Conservation (phyloP, 2,888 invertebrate species). For the Tenthredo distinguenda region DNA sequence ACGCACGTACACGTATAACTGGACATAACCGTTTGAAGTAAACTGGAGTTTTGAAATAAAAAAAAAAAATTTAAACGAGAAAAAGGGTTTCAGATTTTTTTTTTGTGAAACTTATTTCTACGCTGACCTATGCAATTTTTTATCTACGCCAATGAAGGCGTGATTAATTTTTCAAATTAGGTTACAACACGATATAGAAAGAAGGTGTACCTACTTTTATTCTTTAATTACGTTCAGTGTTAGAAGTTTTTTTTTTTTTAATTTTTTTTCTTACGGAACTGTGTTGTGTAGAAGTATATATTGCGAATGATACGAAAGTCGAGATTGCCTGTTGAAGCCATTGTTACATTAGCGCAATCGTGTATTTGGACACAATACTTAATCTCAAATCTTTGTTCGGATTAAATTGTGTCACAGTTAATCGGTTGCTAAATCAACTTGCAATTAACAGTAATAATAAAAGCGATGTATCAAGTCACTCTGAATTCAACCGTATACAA, state of each 20-base stretch:
- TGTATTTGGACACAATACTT: not conserved
- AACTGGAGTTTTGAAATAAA: constrained; percentile 7
- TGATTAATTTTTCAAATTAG: not conserved
- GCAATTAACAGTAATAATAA: not conserved
- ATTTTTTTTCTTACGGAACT: not conserved
- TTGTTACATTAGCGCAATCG: not conserved
- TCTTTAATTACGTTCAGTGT: not conserved
- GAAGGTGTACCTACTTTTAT: not conserved
- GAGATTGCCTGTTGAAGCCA: not conserved
- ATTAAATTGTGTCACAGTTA: not conserved
- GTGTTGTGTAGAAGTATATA: not conserved
- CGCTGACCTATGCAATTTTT: not conserved
- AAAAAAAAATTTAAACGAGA: not conserved
- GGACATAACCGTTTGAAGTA: constrained; percentile 26
- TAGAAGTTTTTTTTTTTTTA: not conserved
- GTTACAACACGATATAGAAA: not conserved
- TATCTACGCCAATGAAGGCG: not conserved
- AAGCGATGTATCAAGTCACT: not conserved
- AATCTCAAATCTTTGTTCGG: not conserved
- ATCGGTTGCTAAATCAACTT: not conserved
- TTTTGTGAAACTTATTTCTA: not conserved
- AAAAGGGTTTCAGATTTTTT: not conserved
- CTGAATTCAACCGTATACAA: not conserved
- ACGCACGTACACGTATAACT: not conserved
- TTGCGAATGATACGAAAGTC: not conserved